These are phyloP conservation scores for Peromyscus maniculatus DNA, from an alignment of 2,113 vertebrate genomes.

Conservation along the genomic window DNA sequence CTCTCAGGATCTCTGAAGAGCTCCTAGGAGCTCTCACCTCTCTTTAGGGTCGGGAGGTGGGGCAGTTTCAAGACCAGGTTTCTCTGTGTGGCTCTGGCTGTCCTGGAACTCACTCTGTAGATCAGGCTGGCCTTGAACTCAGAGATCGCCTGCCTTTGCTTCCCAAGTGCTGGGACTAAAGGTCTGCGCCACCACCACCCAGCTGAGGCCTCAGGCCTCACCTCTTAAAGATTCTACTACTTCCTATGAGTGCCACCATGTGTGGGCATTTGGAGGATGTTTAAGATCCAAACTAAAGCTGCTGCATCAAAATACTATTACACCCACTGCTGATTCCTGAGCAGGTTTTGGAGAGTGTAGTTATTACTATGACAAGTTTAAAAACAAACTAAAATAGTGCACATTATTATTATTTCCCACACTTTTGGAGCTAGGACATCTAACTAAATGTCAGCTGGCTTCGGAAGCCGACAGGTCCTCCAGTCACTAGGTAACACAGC, in stretches of 20 bases:
- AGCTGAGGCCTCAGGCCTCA: background rate
- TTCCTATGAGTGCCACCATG: background rate
- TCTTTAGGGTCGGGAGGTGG: background rate
- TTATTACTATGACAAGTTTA: background rate
- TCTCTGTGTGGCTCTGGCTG: background rate
- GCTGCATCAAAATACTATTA: background rate
- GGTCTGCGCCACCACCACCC: accelerated
- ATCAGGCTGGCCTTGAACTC: background rate
- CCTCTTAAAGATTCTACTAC: background rate
- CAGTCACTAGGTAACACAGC: background rate
- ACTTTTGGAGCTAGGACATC: constrained; percentile 1
- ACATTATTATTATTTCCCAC: background rate
- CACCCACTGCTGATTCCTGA: background rate
- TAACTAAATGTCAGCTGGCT: background rate
- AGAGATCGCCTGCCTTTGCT: background rate
- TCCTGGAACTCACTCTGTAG: background rate
- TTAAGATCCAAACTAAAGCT: background rate
- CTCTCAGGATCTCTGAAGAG: background rate
- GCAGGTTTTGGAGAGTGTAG: background rate
- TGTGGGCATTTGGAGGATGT: background rate
- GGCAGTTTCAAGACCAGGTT: background rate
- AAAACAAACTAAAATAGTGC: background rate
- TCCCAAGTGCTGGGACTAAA: background rate
- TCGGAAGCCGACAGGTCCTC: background rate
- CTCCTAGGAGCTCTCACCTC: background rate